These are phyloP conservation scores for Garrulus glandarius DNA, from an alignment of 2,797 vertebrate species.

Conservation along the genomic window DNA sequence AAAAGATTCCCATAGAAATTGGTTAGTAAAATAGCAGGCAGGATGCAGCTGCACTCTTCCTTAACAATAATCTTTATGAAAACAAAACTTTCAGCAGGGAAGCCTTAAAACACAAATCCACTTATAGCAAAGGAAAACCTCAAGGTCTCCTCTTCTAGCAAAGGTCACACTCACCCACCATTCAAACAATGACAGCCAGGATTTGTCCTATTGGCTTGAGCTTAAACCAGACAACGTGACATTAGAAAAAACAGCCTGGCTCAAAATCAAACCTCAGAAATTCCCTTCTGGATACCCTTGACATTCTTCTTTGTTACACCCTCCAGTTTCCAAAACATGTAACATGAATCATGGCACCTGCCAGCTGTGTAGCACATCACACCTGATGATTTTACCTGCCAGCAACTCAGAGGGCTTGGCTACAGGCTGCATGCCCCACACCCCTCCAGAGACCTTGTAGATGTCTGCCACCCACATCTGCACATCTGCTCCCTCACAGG, in stretches of 20 bases:
- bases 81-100: background rate
- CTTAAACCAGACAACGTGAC: background rate
- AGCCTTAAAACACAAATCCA: background rate
- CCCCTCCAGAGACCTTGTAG: background rate
- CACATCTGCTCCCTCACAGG: background rate
- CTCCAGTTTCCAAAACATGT: background rate
- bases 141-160: background rate
- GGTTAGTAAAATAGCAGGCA: background rate
- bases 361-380: background rate
- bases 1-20: background rate
- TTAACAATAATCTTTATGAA: background rate
- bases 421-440: accelerated
- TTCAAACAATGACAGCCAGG: background rate
- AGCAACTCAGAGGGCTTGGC: background rate
- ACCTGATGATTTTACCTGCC: background rate
- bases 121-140: background rate
- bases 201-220: background rate
- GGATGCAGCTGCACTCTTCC: background rate
- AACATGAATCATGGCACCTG: accelerated
- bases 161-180: background rate
- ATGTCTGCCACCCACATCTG: too few relatives aligned
- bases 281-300: background rate
- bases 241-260: background rate
- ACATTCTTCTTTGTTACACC: background rate
- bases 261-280: background rate